Evolutionary conservation across 2,797 vertebrate species (phyloP), one percentile per base, ranked within the genome.

Genomic region (Smutsia gigantea): DNA sequence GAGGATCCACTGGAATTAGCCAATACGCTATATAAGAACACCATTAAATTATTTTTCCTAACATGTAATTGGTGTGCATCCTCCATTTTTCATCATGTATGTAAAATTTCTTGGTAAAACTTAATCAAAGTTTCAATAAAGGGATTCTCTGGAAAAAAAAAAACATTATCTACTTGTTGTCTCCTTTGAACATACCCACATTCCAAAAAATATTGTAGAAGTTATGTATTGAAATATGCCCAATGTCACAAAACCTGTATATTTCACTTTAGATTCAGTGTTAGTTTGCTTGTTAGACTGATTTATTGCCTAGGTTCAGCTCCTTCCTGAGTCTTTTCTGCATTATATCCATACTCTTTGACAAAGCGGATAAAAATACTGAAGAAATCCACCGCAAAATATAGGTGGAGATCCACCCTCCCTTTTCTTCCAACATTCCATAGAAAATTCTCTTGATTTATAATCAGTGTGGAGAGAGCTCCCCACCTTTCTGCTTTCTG

Each of bases 1-100:
- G 99, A 99, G 83, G 99, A 99, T 39, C 99, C 99, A 0, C 89
- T 98, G 89, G 99, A 99, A 97, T 97, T 99, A 96, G 98, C 99
- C 88, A 98, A 99, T 96, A 98, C 98, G 0, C 98, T 99, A 88
- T 99, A 99, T 98, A 99, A 99, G 98, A 99, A 99, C 98, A 99
- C 99, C 51, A 95, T 98, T 97, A 99, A 99, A 98, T 93, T 99
- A 13, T 99, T 99, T 98, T 99, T 99, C 98, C 98, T 96, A 97
- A 98, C 93, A 97, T 97, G 93, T 99, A 98, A 98, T 64, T 90
- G 88, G 75, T 84, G 87, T 78, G 86, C 95, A 92, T 83, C 69
- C 97, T 97, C 96, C 25, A 75, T 95, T 89, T 93, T 72, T 72
- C 63, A 95, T 64, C 74, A 69, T 78, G 55, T 89, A 89, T 97